Conservation (phyloP, 1,140 invertebrate species). For the Hydropsyche tenuis region DNA sequence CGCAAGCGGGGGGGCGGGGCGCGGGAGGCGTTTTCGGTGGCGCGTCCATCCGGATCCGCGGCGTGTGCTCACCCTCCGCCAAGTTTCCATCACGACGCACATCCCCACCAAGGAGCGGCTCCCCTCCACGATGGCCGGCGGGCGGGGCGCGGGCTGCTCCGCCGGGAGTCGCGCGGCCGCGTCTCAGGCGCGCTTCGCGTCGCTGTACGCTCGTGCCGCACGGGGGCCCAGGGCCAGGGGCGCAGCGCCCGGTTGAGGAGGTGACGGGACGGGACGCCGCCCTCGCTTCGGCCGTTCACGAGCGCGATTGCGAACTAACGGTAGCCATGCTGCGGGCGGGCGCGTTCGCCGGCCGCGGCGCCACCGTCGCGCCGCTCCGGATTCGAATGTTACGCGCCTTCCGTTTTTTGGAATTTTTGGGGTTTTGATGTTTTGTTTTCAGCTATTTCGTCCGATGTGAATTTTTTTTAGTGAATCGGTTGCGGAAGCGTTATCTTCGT, state of each 20-base stretch:
- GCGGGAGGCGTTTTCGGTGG: background rate
- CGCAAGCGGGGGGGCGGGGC: background rate
- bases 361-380: background rate
- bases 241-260: background rate
- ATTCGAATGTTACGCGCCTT: background rate
- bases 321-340: conserved; percentile 5
- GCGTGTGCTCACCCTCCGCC: background rate
- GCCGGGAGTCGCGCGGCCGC: background rate
- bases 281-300: background rate
- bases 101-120: conserved; percentile 31
- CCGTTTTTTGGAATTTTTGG: too few species aligned
- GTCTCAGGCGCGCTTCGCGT: background rate
- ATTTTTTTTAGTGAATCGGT: too few species aligned
- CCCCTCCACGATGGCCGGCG: conserved; percentile 21
- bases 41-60: background rate
- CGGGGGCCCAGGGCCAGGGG: background rate
- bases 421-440: too few species aligned
- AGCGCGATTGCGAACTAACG: conserved; percentile 16
- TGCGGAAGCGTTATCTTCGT: too few species aligned
- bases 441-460: too few species aligned
- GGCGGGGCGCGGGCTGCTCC: conserved; percentile 14
- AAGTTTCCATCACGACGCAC: background rate
- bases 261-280: background rate
- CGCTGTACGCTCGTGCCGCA: background rate
- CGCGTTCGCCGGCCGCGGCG: background rate